Conservation (phyloP, 2,888 invertebrate genomes). For the Charanyca ferruginea region DNA sequence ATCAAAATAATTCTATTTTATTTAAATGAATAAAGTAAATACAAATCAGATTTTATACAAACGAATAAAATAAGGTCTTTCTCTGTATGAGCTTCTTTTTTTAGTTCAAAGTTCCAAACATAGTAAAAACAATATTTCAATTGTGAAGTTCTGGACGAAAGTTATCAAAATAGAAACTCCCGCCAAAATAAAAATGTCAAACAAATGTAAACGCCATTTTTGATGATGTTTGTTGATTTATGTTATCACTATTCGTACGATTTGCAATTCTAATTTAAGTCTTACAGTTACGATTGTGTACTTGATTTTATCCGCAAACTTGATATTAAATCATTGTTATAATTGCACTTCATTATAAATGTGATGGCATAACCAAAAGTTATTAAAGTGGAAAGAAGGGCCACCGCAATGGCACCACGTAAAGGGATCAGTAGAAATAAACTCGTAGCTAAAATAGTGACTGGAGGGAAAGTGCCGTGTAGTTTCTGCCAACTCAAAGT, state of each 20-base stretch:
- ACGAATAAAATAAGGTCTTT: too few species aligned
- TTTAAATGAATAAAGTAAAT: not conserved
- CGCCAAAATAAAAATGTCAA: slow-evolving; percentile 61
- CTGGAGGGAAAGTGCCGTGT: slow-evolving; percentile 81
- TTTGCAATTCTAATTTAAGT: slow-evolving; percentile 12
- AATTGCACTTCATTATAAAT: not conserved
- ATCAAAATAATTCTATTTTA: too few species aligned
- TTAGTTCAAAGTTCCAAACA: too few species aligned
- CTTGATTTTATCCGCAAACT: not conserved
- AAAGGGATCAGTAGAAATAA: slow-evolving; percentile 45
- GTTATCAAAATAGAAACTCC: slow-evolving; percentile 65
- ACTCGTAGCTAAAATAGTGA: slow-evolving; percentile 77
- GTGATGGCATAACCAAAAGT: slow-evolving; percentile 1
- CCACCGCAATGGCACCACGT: slow-evolving; percentile 65
- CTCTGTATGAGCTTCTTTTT: too few species aligned
- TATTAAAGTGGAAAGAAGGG: not conserved
- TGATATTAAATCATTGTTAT: not conserved
- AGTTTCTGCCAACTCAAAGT: slow-evolving; percentile 89
- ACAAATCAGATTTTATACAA: too few species aligned
- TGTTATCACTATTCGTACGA: not conserved
- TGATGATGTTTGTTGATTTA: slow-evolving; percentile 37
- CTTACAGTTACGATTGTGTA: not conserved
- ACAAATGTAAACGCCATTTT: slow-evolving; percentile 42
- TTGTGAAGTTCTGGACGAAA: slow-evolving; percentile 43
- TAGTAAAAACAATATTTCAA: too few species aligned